These are phyloP conservation scores for Saguinus imperator DNA, from an alignment of 2,113 vertebrate species.

Conservation along the genomic window DNA sequence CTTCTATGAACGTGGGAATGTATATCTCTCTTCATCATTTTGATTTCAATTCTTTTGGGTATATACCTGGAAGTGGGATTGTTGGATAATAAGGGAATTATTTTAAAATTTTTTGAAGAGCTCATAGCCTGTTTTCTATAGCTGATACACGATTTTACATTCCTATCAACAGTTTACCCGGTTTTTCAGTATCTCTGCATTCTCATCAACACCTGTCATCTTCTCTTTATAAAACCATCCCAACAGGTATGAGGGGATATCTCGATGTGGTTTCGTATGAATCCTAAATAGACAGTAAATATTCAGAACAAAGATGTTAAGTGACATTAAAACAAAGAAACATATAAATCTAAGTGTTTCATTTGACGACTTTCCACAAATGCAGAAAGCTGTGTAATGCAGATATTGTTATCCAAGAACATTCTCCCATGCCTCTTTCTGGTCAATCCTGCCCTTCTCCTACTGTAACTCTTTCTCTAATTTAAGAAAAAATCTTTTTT, in stretches of 20 bases:
- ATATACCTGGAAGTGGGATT: neutral
- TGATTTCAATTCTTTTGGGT: neutral
- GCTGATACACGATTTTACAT: neutral
- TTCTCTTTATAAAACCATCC: neutral
- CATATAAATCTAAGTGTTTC: too few species aligned
- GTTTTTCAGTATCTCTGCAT: neutral
- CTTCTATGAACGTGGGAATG: accelerated
- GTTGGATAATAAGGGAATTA: neutral
- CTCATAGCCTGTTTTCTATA: neutral
- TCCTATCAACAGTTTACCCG: neutral
- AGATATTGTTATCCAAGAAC: accelerated
- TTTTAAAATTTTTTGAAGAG: neutral
- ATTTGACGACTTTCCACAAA: too few species aligned
- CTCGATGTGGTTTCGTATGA: conserved; percentile 8
- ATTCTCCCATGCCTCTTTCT: too few species aligned
- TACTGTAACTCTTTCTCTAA: neutral
- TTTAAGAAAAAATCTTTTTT: neutral
- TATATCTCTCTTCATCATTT: neutral
- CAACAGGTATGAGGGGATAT: neutral
- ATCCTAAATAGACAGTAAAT: neutral
- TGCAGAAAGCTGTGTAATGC: neutral
- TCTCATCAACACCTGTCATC: neutral
- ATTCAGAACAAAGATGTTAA: conserved; percentile 41
- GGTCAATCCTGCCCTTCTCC: neutral
- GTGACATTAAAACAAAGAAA: neutral